phyloP scores from a whole-genome alignment of 2,888 invertebrate species.

The Clitarchus hookeri region DNA sequence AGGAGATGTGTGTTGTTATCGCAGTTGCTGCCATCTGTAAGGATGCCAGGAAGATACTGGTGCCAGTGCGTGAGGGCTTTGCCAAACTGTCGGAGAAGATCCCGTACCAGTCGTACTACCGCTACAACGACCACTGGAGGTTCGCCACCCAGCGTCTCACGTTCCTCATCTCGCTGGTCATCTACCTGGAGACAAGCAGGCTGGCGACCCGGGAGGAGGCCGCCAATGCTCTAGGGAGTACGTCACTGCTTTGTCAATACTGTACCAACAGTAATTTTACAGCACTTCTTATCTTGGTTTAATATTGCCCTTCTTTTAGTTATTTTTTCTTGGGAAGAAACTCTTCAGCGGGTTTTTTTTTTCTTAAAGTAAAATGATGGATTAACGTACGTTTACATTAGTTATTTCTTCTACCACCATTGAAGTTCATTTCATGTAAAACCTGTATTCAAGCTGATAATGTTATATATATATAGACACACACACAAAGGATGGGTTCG shows the following conservation, averaged over 20 bases:
- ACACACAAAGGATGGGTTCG: no score
- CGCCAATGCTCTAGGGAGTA: conserved; percentile 78
- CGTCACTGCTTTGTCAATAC: conserved; percentile 48
- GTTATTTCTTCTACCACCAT: no score
- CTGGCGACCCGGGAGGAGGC: conserved; percentile 75
- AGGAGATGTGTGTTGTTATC: conserved; percentile 31
- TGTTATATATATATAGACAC: no score
- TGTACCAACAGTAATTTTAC: no score
- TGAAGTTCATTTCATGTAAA: no score
- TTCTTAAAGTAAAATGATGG: no score
- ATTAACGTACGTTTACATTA: no score
- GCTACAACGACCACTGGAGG: conserved; percentile 88
- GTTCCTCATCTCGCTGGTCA: conserved; percentile 75
- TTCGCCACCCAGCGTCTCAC: conserved; percentile 79
- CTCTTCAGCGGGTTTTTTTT: no score
- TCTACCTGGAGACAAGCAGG: conserved; percentile 79
- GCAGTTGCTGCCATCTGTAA: conserved; percentile 67
- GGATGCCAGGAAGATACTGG: conserved; percentile 68
- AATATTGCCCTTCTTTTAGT: no score
- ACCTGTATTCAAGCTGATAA: no score
- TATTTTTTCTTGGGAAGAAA: no score
- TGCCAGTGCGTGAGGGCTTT: conserved; percentile 67
- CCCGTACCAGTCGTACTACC: conserved; percentile 79
- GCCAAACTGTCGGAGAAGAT: conserved; percentile 66
- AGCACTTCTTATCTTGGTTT: no score